Percentiles rank a stretch among this genome's conserved stretches.
phyloP scores from a whole-genome alignment of 2,113 vertebrate species.

The Salvator merianae region DNA sequence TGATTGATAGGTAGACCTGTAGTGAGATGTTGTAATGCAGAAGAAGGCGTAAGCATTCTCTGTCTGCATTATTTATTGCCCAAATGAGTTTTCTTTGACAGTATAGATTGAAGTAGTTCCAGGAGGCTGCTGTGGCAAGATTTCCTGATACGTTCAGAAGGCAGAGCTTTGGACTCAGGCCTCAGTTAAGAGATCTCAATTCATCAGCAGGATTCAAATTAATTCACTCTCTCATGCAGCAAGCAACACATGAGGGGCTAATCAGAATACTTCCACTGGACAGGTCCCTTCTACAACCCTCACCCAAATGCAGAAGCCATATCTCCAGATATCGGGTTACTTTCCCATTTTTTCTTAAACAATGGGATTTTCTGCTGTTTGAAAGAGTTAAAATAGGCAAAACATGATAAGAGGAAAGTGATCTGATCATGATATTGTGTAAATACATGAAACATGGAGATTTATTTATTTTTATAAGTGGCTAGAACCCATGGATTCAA shows the following conservation, averaged over 20 bases:
- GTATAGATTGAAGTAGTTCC: constrained; percentile 6
- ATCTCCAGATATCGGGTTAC: neutral
- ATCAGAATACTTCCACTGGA: neutral
- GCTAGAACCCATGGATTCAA: no score
- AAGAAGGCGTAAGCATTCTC: constrained; percentile 22
- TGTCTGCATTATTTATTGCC: constrained; percentile 45
- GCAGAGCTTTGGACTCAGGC: neutral
- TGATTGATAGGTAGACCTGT: neutral
- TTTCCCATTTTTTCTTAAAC: neutral
- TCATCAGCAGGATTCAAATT: constrained; percentile 14
- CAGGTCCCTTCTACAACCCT: no score
- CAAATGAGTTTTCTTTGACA: constrained; percentile 13
- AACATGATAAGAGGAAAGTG: neutral
- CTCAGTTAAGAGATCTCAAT: neutral
- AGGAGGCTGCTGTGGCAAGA: constrained; percentile 4
- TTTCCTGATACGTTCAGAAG: neutral
- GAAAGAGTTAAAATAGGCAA: neutral
- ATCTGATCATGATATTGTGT: neutral
- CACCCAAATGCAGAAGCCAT: neutral
- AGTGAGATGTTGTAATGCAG: constrained; percentile 15
- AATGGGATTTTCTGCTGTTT: neutral
- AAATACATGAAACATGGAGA: neutral
- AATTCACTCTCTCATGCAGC: neutral
- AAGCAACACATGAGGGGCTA: neutral
- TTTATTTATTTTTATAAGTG: no score